Evolutionary conservation across 2,113 vertebrate species (phyloP).

Genomic region (Aspidoscelis tigris): DNA sequence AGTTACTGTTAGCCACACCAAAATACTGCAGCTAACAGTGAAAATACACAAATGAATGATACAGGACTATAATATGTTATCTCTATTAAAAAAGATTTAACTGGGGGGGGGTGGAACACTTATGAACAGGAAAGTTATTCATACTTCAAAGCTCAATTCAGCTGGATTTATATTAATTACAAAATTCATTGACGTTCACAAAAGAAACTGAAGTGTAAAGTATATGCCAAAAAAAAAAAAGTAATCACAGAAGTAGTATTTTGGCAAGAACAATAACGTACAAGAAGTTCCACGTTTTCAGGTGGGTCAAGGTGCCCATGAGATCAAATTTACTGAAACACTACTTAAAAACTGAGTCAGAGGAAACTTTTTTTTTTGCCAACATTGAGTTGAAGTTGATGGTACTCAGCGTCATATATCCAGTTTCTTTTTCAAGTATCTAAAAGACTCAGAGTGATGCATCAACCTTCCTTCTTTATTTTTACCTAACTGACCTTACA

Average conservation of each 20-base stretch:
- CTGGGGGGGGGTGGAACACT: no score
- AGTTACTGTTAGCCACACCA: no score
- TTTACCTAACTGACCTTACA: no score
- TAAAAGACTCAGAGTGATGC: not conserved
- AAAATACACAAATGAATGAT: not conserved
- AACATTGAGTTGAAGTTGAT: not conserved
- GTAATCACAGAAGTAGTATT: constrained; percentile 16
- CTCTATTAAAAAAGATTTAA: not conserved
- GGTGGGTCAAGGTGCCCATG: not conserved
- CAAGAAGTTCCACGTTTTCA: not conserved
- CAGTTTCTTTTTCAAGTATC: not conserved
- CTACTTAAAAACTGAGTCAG: not conserved
- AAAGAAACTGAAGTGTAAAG: not conserved
- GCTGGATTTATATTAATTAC: not conserved
- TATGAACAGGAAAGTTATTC: not conserved
- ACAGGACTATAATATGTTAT: no score
- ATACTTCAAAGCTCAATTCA: not conserved
- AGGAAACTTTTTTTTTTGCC: not conserved
- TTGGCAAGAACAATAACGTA: not conserved
- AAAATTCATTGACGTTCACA: not conserved
- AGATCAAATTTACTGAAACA: not conserved
- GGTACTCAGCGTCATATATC: not conserved
- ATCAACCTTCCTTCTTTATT: no score
- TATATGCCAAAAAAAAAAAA: not conserved
- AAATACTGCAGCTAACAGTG: not conserved